phyloP scores from a whole-genome alignment of 2,888 invertebrate genomes.

The Drosophila rubida region DNA sequence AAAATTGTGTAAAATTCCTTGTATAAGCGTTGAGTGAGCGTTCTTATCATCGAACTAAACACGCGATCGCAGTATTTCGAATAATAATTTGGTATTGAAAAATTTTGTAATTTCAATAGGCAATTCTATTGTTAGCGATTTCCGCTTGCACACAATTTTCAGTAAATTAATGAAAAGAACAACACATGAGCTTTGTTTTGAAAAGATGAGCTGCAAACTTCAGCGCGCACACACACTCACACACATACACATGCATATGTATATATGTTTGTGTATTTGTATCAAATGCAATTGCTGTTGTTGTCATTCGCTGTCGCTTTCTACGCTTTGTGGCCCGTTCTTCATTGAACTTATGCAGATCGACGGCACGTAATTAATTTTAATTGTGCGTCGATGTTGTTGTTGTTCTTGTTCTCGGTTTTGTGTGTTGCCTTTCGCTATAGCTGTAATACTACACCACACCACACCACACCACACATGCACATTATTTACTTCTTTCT shows the following conservation, averaged over 20 bases:
- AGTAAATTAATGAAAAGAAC: conserved; percentile 9
- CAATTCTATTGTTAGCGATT: conserved; percentile 37
- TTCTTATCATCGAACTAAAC: conserved; percentile 39
- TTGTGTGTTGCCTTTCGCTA: conserved; percentile 9
- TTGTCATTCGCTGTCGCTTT: conserved; percentile 43
- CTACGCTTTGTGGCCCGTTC: conserved; percentile 48
- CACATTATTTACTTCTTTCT: conserved; percentile 67
- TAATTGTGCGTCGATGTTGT: conserved; percentile 58
- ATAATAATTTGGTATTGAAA: conserved; percentile 42
- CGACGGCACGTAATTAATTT: conserved; percentile 71
- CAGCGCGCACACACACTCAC: neutral
- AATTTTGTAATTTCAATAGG: conserved; percentile 31
- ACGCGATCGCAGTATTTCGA: conserved; percentile 55
- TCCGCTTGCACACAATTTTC: conserved; percentile 25
- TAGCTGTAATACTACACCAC: conserved; percentile 27
- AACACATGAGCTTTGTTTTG: conserved; percentile 10
- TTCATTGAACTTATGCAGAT: conserved; percentile 79
- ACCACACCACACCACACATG: conserved; percentile 31
- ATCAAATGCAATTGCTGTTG: conserved; percentile 40
- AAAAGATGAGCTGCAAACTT: conserved; percentile 13
- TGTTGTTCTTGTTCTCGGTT: conserved; percentile 7
- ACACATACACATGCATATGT: neutral
- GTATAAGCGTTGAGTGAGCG: conserved; percentile 10
- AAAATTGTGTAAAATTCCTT: conserved; percentile 11
- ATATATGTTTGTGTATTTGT: conserved; percentile 2